Percentiles rank a stretch among this genome's conserved stretches.
Evolutionary conservation across 2,113 vertebrate species (phyloP).

Genomic region (Copsychus sechellarum): DNA sequence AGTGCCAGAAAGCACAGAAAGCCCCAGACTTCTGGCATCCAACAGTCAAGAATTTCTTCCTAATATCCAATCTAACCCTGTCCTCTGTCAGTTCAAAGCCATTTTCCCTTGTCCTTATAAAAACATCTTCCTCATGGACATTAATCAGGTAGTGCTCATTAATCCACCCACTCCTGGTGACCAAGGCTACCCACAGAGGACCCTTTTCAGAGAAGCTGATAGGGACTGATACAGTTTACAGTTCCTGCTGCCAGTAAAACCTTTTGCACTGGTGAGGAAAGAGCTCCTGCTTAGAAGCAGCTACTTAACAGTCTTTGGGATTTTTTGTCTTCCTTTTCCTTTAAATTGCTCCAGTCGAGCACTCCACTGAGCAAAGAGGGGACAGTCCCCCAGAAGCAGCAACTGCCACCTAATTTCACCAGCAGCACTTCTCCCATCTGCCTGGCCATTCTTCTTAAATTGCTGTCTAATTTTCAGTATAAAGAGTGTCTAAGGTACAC

Average conservation of each 20-base stretch:
- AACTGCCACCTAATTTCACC: background rate
- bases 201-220: background rate
- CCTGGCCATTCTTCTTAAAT: constrained; percentile 9
- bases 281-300: background rate
- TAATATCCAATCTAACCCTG: no score
- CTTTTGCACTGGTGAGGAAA: background rate
- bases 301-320: background rate
- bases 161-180: background rate
- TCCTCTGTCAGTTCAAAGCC: background rate
- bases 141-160: background rate
- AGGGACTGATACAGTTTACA: background rate
- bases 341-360: background rate
- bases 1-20: no score
- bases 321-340: background rate
- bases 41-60: background rate
- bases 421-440: background rate
- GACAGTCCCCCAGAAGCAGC: background rate
- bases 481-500: background rate
- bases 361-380: background rate
- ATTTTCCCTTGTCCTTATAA: background rate
- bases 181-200: background rate
- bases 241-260: background rate
- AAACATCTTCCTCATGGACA: background rate
- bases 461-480: background rate
- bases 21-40: no score